Evolutionary conservation across 2,797 vertebrate genomes (phyloP).

Genomic region (Pempheris klunzingeri): DNA sequence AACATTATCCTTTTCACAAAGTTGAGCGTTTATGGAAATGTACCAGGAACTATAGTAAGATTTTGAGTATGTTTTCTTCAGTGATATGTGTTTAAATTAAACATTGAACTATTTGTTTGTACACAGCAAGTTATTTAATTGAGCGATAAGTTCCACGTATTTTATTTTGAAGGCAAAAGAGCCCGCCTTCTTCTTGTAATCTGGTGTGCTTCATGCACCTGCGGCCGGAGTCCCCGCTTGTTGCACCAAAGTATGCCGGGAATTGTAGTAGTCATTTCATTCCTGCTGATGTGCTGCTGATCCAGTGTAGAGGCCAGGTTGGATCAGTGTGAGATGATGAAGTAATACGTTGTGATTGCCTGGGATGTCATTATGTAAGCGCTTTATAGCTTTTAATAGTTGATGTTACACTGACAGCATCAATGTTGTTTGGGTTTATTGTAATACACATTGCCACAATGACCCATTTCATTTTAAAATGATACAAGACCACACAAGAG

Average conservation of each 20-base stretch:
- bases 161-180: conserved; percentile 43
- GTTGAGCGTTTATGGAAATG: neutral
- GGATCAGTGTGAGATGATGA: neutral
- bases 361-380: neutral
- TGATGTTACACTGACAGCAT: neutral
- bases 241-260: conserved; percentile 29
- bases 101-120: fast-evolving
- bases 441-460: conserved; percentile 9
- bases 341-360: neutral
- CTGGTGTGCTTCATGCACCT: neutral
- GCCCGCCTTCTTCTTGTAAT: neutral
- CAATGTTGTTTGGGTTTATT: neutral
- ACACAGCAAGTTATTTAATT: neutral
- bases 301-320: neutral
- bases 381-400: neutral
- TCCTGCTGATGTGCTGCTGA: neutral
- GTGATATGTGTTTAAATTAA: fast-evolving
- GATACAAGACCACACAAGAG: conserved; percentile 14
- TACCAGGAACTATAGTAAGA: neutral
- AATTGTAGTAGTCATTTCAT: conserved; percentile 42
- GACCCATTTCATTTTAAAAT: conserved; percentile 29
- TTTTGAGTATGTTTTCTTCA: fast-evolving
- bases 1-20: neutral
- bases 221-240: neutral
- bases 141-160: neutral